Base-by-base conservation (phyloP, 2,888 invertebrate genomes). In the Cancer borealis region DNA sequence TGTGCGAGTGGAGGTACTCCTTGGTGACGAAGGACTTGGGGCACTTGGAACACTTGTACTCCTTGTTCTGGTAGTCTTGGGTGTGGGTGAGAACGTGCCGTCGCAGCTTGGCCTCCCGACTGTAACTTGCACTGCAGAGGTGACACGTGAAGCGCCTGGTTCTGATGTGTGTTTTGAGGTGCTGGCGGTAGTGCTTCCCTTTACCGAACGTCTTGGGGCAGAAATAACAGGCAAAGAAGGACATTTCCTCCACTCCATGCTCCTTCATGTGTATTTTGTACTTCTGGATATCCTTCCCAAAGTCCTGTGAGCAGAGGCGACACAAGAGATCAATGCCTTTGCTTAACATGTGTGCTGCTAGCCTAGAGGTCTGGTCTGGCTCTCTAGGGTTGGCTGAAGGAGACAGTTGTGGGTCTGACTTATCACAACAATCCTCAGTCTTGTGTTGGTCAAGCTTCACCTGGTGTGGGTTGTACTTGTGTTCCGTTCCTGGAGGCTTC, bases 41-140 rank as follows among this genome's bases (percentile, higher is more conserved):
- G 84, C 95, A 95, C 60, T 93, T 95, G 66, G 93, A 60, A 89
- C 95, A 95, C 30, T 92, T 90, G 79, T 92, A 90, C n/a, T 92
- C 91, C 87, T 93, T 95, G 26, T 46, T 60, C 89, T 89, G 94
- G 26, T 66, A 21, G 39, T 95, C 92, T 30, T 88, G 93, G 26
- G 88, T 91, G 73, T 95, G 95, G 45, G 54, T 92, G 26, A 94
- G 84, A 26, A 95, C 39, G 54, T 95, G 95, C 21, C 95, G 47
- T 14, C 92, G 91, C 39, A 95, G 93, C 90, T 92, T 95, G 84
- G 94, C 95, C 92, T 94, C 92, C 8, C 95, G 90, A 66, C 95
- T 94, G 66, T 95, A 95, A 87, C 93, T 94, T 30, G 95, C 94
- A 66, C 84, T 95, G 92, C 95, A 95, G 46, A 93, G 26, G 54